phyloP scores from a whole-genome alignment of 2,888 invertebrate species.

The Parnassius orleans region DNA sequence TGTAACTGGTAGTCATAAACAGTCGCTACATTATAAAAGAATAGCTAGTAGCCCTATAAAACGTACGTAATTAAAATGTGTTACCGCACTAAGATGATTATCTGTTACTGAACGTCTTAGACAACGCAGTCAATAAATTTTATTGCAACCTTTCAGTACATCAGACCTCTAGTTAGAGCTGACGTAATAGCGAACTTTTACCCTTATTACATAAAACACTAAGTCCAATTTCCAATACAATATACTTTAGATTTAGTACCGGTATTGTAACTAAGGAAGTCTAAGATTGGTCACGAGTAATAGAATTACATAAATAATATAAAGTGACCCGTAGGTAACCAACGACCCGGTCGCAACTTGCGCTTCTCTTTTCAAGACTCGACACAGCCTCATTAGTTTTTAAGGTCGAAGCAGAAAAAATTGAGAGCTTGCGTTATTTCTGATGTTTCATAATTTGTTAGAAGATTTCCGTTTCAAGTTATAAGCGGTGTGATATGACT shows the following conservation, averaged over 20 bases:
- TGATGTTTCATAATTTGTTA: constrained; percentile 49
- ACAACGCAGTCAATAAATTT: background rate
- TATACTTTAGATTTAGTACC: constrained; percentile 1
- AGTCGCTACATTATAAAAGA: too few species aligned
- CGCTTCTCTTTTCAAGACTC: constrained; percentile 10
- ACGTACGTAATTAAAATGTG: too few species aligned
- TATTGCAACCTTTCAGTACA: background rate
- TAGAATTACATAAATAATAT: constrained; percentile 12
- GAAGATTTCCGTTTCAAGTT: constrained; percentile 30
- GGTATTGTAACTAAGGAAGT: constrained; percentile 14
- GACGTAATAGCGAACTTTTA: background rate
- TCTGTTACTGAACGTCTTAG: background rate
- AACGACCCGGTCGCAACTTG: constrained; percentile 2
- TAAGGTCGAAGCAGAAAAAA: constrained; percentile 40
- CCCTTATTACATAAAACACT: background rate
- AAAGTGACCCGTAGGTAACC: constrained; percentile 4
- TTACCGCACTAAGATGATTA: background rate
- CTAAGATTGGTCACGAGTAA: constrained; percentile 9
- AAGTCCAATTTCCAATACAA: background rate
- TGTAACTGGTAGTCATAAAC: too few species aligned
- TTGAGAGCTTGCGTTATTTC: constrained; percentile 52
- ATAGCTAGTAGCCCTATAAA: background rate
- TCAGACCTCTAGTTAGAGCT: background rate
- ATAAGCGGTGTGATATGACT: constrained; percentile 19
- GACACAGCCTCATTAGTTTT: constrained; percentile 29